Evolutionary conservation across 2,797 vertebrate genomes (phyloP).

Genomic region (Propithecus deckenii): DNA sequence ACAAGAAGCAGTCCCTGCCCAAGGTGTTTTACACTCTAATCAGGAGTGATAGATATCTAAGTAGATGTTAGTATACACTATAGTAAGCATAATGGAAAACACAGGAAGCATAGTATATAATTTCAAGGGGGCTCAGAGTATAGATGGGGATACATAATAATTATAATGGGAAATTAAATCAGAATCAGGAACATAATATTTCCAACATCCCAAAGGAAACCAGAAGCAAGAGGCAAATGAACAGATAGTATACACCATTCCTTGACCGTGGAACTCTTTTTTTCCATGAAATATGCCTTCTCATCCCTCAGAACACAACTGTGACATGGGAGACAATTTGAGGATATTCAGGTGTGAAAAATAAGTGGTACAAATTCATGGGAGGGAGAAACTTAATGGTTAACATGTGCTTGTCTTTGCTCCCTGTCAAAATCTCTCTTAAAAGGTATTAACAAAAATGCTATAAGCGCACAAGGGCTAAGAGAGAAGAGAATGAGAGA

Average conservation of each 20-base stretch:
- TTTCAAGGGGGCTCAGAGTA: background rate
- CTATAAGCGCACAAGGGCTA: background rate
- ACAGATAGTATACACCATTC: background rate
- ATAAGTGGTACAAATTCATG: background rate
- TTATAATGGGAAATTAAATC: background rate
- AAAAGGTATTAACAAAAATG: background rate
- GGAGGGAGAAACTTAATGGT: background rate
- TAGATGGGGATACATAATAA: background rate
- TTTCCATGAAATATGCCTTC: background rate
- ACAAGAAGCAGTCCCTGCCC: background rate
- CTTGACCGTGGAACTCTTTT: background rate
- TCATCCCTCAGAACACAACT: background rate
- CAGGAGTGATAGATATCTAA: background rate
- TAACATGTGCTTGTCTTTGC: background rate
- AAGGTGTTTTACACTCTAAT: background rate
- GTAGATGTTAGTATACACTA: background rate
- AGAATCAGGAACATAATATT: background rate
- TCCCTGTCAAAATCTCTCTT: background rate
- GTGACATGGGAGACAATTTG: background rate
- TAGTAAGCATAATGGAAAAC: background rate
- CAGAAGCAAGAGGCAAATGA: background rate
- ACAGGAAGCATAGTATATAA: background rate
- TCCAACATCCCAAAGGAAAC: background rate
- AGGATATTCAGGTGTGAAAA: background rate
- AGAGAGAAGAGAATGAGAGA: background rate